Evolutionary conservation across 2,888 invertebrate genomes (phyloP).

Genomic region (Yponomeuta cagnagella): DNA sequence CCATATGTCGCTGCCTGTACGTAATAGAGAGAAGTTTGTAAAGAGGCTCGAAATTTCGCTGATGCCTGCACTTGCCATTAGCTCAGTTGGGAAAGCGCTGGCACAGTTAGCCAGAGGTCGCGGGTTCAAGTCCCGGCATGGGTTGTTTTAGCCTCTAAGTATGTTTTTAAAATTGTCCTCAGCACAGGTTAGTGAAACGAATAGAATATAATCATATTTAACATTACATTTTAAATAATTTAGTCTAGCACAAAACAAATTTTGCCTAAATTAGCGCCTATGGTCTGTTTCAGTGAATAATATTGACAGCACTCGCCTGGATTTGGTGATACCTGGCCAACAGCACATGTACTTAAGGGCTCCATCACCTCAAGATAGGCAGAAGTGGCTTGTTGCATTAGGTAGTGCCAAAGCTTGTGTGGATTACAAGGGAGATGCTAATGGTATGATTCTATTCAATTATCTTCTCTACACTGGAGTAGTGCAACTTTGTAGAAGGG

Average conservation of each 20-base stretch:
- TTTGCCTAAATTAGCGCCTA: background rate
- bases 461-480: background rate
- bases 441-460: slow-evolving; percentile 17
- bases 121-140: no score
- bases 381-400: slow-evolving; percentile 87
- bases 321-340: slow-evolving; percentile 87
- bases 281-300: slow-evolving; percentile 75
- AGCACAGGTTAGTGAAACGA: no score
- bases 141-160: no score
- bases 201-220: no score
- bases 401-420: slow-evolving; percentile 86
- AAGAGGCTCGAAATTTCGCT: no score
- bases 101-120: no score
- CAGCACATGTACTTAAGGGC: slow-evolving; percentile 88
- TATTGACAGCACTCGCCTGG: slow-evolving; percentile 82
- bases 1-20: no score
- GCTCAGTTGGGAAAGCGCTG: no score
- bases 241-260: background rate
- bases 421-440: slow-evolving; percentile 47
- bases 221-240: background rate
- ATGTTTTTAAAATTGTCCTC: no score
- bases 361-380: slow-evolving; percentile 84
- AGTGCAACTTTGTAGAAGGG: no score
- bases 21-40: no score
- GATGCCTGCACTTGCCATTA: no score